Conservation (phyloP, 2,113 vertebrate genomes). For the Noctilio leporinus region DNA sequence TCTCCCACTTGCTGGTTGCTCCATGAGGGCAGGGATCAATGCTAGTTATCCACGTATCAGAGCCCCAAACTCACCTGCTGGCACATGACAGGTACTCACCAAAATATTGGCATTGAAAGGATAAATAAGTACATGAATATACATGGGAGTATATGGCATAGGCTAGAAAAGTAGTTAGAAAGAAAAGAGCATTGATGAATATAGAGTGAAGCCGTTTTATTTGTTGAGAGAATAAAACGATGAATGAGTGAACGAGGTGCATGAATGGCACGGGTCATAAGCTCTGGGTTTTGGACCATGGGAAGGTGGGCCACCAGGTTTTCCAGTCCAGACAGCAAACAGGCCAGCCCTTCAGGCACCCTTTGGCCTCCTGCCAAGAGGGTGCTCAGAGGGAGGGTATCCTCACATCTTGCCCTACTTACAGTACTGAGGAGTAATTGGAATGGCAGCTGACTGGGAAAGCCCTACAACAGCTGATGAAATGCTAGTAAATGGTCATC, state of each 20-base stretch:
- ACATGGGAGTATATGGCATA: neutral
- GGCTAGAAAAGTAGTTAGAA: neutral
- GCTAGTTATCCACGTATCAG: neutral
- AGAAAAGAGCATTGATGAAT: no score
- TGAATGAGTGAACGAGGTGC: neutral
- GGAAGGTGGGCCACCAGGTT: neutral
- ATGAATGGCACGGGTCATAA: fast-evolving
- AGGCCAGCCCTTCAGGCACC: neutral
- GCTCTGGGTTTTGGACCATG: neutral
- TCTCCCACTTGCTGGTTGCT: neutral
- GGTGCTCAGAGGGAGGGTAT: neutral
- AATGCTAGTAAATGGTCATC: neutral
- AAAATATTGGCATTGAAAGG: neutral
- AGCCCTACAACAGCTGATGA: neutral
- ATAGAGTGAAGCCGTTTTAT: neutral
- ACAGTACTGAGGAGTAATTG: neutral
- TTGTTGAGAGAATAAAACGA: neutral
- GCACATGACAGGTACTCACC: neutral
- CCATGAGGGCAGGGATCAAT: neutral
- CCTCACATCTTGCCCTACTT: neutral
- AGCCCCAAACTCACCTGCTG: neutral
- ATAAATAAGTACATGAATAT: neutral
- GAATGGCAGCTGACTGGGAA: constrained; percentile 46
- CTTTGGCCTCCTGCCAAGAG: neutral
- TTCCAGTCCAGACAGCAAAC: neutral